A percentile compares a stretch with the other conserved stretches of the same genome.
Conservation (phyloP, 2,888 invertebrate genomes). For the Athetis lepigone region DNA sequence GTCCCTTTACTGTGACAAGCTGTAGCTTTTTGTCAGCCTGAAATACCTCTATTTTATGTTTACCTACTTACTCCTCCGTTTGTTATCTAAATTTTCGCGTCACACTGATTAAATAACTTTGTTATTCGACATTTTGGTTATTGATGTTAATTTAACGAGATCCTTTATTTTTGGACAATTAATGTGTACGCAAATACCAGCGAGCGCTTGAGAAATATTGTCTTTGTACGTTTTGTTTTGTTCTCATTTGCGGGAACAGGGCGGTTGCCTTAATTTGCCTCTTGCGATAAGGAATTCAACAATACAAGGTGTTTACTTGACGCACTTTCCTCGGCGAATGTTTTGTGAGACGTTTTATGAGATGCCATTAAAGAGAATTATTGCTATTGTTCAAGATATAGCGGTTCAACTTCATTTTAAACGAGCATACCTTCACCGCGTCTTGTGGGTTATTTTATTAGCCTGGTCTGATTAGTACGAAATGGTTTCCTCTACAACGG, state of each 20-base stretch:
- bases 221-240: slow-evolving; percentile 72
- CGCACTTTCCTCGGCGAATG: slow-evolving; percentile 66
- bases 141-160: slow-evolving; percentile 35
- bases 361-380: slow-evolving; percentile 70
- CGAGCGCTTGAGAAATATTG: slow-evolving; percentile 65
- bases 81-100: background rate
- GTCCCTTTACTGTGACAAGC: slow-evolving; percentile 1
- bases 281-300: slow-evolving; percentile 73
- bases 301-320: slow-evolving; percentile 75
- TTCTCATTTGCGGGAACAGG: slow-evolving; percentile 71
- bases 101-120: background rate
- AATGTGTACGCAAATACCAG: slow-evolving; percentile 65
- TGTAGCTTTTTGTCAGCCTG: slow-evolving; percentile 5
- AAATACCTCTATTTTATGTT: background rate
- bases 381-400: slow-evolving; percentile 67
- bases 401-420: slow-evolving; percentile 63
- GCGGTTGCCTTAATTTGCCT: slow-evolving; percentile 70
- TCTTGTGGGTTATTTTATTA: slow-evolving; percentile 43
- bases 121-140: slow-evolving; percentile 21
- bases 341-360: slow-evolving; percentile 69
- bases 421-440: slow-evolving; percentile 35
- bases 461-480: slow-evolving; percentile 47
- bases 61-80: background rate
- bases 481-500: background rate
- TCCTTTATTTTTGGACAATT: slow-evolving; percentile 60